Evolutionary conservation across 2,797 vertebrate genomes (phyloP), one percentile per base, ranked within the genome.

Genomic region (Spinus olivaceus): DNA sequence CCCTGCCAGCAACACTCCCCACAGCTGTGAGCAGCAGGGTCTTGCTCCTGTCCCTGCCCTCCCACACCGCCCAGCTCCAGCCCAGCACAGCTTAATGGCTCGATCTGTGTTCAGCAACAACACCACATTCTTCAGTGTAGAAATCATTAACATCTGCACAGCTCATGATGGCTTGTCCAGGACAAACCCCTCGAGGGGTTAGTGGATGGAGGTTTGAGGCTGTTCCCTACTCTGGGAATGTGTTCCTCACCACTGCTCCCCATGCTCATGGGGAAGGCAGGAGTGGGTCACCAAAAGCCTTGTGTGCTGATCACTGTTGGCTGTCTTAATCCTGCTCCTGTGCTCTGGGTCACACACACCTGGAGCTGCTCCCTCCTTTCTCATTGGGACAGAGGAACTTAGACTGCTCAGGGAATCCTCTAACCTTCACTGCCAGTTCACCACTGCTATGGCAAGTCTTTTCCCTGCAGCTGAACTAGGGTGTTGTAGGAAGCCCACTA

Each of bases 61-160:
- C 93, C 88, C 90, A 87, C 91, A 80, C 71, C 8, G 0, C 61
- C 70, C n/a, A 44, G 65, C 77, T 74, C 89, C 88, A 60, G 82
- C 90, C 83, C 88, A 81, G 76, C 60, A 22, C 70, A 57, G 73
- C 60, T 59, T 67, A 74, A 88, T 59, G 80, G 88, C 92, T 90
- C 3, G 4, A 27, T 51, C 50, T 82, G 57, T 63, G 81, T 79
- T 87, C 86, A 69, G 90, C 81, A 90, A 67, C 86, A 94, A 16
- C 83, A 87, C 51, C 39, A 12, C 94, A 97, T 97, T 97, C 95
- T 91, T 97, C 89, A 59, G 82, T 0, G 46, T 6, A 84, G 87
- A 92, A 94, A 94, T 96, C 97, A 96, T 94, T 92, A 87, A 94
- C 95, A 96, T 97, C 97, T 96, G 96, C 93, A 89, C 59, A 20